Conservation (phyloP, 2,888 invertebrate genomes). For the Plebejus argus region DNA sequence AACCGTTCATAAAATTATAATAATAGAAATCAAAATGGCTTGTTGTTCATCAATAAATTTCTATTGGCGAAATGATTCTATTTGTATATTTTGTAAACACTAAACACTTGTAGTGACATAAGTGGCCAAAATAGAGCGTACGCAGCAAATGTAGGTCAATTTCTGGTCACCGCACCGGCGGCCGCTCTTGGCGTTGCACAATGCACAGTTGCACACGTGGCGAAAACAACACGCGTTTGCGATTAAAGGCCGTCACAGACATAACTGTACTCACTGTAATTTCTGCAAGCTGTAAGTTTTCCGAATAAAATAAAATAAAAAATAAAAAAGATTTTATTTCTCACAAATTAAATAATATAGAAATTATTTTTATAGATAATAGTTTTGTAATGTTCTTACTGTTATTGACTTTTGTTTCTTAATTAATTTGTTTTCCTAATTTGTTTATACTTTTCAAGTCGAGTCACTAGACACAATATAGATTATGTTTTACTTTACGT, state of each 20-base stretch:
- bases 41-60: neutral
- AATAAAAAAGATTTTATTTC: neutral
- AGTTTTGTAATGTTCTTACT: no score
- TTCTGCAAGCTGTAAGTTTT: no score
- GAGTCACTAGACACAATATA: no score
- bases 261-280: no score
- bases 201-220: neutral
- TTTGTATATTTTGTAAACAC: neutral
- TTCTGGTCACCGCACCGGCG: conserved; percentile 23
- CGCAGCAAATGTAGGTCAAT: conserved; percentile 10
- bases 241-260: no score
- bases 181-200: neutral
- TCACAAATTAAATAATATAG: no score
- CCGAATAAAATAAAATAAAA: no score
- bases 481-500: no score
- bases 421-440: no score
- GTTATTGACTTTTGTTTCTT: no score
- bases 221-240: neutral
- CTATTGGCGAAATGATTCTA: conserved; percentile 15
- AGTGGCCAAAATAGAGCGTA: conserved; percentile 8
- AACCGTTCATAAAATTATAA: neutral
- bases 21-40: neutral
- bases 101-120: conserved; percentile 21
- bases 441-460: no score
- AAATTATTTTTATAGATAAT: no score